Conservation (phyloP, 2,888 invertebrate genomes). For the Tetropium fuscum region DNA sequence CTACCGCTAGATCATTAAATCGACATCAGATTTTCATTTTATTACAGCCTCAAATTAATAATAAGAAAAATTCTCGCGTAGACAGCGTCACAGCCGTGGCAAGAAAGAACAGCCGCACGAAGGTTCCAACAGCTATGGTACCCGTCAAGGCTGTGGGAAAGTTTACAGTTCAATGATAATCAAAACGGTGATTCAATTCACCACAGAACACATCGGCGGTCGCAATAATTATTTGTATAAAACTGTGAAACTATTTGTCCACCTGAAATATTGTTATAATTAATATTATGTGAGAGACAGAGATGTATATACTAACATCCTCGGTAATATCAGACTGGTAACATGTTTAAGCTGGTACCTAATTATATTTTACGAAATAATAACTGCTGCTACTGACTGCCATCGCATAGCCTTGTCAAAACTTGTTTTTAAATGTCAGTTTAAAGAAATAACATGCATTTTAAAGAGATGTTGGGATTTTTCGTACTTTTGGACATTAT, state of each 20-base stretch:
- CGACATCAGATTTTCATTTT: conserved; percentile 4
- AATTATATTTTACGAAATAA: too few species aligned
- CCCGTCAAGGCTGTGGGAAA: conserved; percentile 53
- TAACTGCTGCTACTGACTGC: too few species aligned
- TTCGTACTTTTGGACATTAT: too few species aligned
- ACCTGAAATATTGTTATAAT: conserved; percentile 33
- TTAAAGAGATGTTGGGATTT: too few species aligned
- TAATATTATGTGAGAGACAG: conserved; percentile 26
- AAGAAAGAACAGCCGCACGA: conserved; percentile 24
- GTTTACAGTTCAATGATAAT: conserved; percentile 52
- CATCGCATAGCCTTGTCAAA: too few species aligned
- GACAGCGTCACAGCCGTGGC: conserved; percentile 20
- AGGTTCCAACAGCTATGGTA: conserved; percentile 17
- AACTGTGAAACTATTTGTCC: conserved; percentile 37
- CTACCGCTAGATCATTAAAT: conserved; percentile 14
- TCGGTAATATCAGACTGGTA: neutral
- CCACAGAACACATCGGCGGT: conserved; percentile 41
- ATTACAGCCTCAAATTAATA: conserved; percentile 12
- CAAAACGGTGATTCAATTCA: conserved; percentile 51
- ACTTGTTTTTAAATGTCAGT: too few species aligned
- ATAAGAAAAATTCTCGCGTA: conserved; percentile 13
- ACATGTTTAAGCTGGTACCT: neutral
- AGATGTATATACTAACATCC: too few species aligned
- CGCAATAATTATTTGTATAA: conserved; percentile 40
- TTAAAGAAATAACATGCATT: too few species aligned